Base-by-base conservation (phyloP, 2,888 invertebrate species). In the Mesochorus sp. region DNA sequence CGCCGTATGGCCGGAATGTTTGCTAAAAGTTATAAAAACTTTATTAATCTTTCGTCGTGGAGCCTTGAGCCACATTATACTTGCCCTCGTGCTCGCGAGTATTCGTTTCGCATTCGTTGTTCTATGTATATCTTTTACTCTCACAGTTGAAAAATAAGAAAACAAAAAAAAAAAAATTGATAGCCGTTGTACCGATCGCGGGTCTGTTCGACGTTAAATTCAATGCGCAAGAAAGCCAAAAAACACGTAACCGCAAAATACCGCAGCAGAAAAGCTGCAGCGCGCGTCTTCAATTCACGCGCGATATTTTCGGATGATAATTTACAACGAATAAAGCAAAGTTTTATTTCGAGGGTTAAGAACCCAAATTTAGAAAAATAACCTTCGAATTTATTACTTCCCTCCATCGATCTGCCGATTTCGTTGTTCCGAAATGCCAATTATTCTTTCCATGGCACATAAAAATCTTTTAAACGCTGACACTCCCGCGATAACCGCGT, bases 1-100 rank as follows among this genome's bases (percentile, higher is more conserved):
- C 24, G n/a, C 2, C 47, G 47, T 31, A 51, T 47, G 66, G 31
- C 34, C 66, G 59, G 39, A 66, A 76, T 64, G 49, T 28, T 61
- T 44, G 44, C 34, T 6, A 44, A 42, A 31, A 12, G 28, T 67
- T 47, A 49, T 49, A 67, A 77, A 73, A 67, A 73, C 37, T 61
- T 68, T 62, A 77, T 77, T 72, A 77, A 77, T 73, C 67, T 73
- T 61, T 67, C 53, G 61, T 55, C 34, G 67, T 21, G 24, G 62
- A 68, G 49, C 77, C 77, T 72, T 77, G 77, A 72, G 77, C 77
- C 67, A 77, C 62, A 77, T 77, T 61, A 49, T 21, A 55, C 51
- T 67, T 67, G 53, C 55, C 77, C 77, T 67, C 39, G 61, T 72
- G 68, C 19, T 39, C 61, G 49, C 47, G 72, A 37, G 66, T 59